Base-by-base conservation (phyloP, 2,888 invertebrate genomes). In the Heteromurus nitidus region DNA sequence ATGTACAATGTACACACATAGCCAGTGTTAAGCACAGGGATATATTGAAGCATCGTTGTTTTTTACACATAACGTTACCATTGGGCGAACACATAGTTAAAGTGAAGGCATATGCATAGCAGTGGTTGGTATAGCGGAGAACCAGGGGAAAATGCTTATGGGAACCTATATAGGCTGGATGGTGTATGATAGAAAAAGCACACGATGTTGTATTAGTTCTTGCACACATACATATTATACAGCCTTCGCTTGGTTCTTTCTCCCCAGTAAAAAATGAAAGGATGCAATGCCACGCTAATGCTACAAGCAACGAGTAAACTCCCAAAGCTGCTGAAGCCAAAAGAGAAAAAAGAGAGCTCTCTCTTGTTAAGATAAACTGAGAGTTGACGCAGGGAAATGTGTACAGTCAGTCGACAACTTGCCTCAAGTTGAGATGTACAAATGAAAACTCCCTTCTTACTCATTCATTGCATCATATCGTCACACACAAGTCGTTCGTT, bases 381-480 rank as follows among this genome's bases (percentile, higher is more conserved):
- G 64, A 26, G 47, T 65, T 74, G 74, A 74, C 30, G 42, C 75
- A 55, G 75, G 67, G 31, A 65, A 58, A 67, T 58, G 55, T 75
- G 65, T 75, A 75, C 75, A 74, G 74, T 75, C 75, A 75, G 75
- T 75, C 75, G 67, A 58, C 75, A 67, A 65, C 75, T 75, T 30
- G 75, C 75, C 22, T 75, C 75, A 67, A 75, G 75, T 75, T 75
- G 75, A 67, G 75, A 75, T 75, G 67, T 53, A 75, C 75, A 58
- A 67, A 75, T 36, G 26, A 26, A 75, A 28, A 42, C 64, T 65
- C 74, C 42, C 65, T 53, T 67, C 20, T 44, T 72, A 28, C 55
- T 65, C 67, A 75, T 67, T 55, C 65, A 55, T 67, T 67, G 26
- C 55, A 55, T 30, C 26, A 44, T 47, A 64, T 30, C 74, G 36